Conservation (phyloP, 2,888 invertebrate species). For the Cryptops parisi region DNA sequence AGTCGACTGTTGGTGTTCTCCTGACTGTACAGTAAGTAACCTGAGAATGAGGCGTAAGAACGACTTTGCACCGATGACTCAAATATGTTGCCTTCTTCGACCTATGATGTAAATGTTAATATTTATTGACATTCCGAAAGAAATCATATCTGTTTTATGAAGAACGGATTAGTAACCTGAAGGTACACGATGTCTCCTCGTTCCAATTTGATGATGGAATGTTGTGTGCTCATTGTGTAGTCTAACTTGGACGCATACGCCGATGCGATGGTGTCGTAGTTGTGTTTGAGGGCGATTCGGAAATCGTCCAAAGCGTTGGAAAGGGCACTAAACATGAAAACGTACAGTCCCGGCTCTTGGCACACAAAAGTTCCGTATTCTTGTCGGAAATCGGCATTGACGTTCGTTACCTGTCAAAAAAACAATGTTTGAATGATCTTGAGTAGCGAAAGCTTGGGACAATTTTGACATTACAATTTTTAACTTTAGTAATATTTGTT, state of each 20-base stretch:
- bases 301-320: constrained; percentile 15
- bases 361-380: constrained; percentile 18
- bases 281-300: constrained; percentile 15
- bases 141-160: not conserved
- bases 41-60: constrained; percentile 16
- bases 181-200: constrained; percentile 16
- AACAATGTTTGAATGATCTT: no score
- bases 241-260: constrained; percentile 16
- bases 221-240: constrained; percentile 16
- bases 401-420: constrained; percentile 15
- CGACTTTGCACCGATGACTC: constrained; percentile 15
- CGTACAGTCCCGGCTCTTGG: constrained; percentile 14
- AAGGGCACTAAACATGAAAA: constrained; percentile 15
- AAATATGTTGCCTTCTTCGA: constrained; percentile 18
- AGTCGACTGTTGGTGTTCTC: not conserved
- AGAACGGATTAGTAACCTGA: constrained; percentile 11
- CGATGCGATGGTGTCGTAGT: constrained; percentile 13
- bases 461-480: no score
- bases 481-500: no score
- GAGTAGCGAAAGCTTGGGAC: no score
- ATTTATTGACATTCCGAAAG: not conserved
- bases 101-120: constrained; percentile 6
- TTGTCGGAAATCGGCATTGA: constrained; percentile 15
- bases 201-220: constrained; percentile 12
- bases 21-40: constrained; percentile 6